These are phyloP conservation scores for Cyprinodon diabolis DNA, from an alignment of 2,797 vertebrate species.

Conservation along the genomic window DNA sequence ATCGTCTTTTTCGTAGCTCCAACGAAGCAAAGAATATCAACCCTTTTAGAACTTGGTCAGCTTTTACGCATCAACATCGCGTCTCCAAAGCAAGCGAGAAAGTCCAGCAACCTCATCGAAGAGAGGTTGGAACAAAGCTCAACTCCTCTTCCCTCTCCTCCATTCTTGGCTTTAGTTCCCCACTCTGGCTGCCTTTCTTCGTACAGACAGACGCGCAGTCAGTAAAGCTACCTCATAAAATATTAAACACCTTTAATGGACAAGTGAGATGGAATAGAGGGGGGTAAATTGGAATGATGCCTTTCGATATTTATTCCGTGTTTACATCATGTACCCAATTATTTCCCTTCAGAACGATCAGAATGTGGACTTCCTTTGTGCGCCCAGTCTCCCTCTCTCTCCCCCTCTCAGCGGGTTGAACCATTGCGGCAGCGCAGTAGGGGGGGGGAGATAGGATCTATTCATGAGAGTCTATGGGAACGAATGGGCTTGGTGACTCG, in stretches of 20 bases:
- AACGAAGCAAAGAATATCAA: neutral
- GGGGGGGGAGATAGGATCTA: conserved; percentile 33
- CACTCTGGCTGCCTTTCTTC: conserved; percentile 24
- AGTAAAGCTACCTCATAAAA: conserved; percentile 42
- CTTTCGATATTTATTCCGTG: conserved; percentile 53
- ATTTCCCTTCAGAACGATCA: conserved; percentile 16
- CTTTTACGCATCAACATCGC: conserved; percentile 28
- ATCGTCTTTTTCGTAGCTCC: conserved; percentile 23
- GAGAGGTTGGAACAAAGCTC: conserved; percentile 53
- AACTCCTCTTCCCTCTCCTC: conserved; percentile 52
- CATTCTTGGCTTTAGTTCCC: conserved; percentile 31
- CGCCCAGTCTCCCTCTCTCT: conserved; percentile 36
- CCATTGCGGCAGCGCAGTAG: conserved; percentile 58
- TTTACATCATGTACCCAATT: conserved; percentile 63
- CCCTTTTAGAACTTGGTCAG: conserved; percentile 26
- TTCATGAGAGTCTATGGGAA: conserved; percentile 52
- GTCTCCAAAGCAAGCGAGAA: conserved; percentile 33
- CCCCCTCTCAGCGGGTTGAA: conserved; percentile 65
- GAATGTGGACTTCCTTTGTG: conserved; percentile 69
- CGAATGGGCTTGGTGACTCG: conserved; percentile 70
- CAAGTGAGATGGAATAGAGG: conserved; percentile 13
- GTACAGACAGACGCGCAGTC: conserved; percentile 45
- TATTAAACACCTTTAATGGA: conserved; percentile 54
- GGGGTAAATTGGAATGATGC: conserved; percentile 27
- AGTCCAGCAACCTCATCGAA: conserved; percentile 49